These are phyloP conservation scores for Nephrotoma flavescens DNA, from an alignment of 2,888 invertebrate species.

Conservation along the genomic window DNA sequence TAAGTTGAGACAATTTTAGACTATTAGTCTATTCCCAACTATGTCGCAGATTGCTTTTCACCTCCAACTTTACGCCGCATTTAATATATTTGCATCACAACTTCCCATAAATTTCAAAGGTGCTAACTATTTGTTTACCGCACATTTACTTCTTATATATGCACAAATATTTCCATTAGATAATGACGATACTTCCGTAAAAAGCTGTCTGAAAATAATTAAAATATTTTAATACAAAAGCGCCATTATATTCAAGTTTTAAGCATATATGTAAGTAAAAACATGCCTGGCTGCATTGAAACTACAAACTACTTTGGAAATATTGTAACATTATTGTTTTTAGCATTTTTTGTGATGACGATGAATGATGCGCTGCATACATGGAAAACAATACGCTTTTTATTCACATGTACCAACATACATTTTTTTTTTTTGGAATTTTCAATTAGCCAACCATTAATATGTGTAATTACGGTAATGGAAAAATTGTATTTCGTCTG, in stretches of 20 bases:
- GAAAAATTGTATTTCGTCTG: not conserved
- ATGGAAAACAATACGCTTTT: not conserved
- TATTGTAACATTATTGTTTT: not conserved
- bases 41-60: too few relatives aligned
- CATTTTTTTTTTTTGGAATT: not conserved
- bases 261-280: not conserved
- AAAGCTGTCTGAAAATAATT: not conserved
- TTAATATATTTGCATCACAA: too few relatives aligned
- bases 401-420: not conserved
- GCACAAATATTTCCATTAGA: not conserved
- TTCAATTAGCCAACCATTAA: not conserved
- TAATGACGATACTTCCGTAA: not conserved
- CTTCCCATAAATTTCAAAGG: too few relatives aligned
- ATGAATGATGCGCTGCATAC: not conserved
- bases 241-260: not conserved
- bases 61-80: too few relatives aligned
- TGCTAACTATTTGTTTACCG: too few relatives aligned
- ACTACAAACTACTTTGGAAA: not conserved
- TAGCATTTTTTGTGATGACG: not conserved
- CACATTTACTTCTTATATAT: too few relatives aligned
- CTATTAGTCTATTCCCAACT: too few relatives aligned
- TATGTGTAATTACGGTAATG: not conserved
- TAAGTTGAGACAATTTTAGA: too few relatives aligned
- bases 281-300: not conserved
- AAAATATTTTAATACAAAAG: not conserved